phyloP scores from a whole-genome alignment of 2,113 vertebrate species.

The Callionymus lyra region DNA sequence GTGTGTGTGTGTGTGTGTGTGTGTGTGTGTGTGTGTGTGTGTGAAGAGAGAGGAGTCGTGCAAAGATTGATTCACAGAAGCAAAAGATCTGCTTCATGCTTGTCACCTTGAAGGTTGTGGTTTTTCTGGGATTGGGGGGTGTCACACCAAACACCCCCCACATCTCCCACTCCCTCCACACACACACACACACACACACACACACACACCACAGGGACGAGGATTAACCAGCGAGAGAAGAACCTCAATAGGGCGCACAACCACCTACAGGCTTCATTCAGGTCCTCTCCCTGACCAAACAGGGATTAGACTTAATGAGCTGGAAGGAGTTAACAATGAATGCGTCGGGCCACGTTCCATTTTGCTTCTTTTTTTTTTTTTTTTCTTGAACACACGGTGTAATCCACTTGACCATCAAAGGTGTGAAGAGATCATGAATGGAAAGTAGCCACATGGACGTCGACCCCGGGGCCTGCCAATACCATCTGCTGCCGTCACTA shows the following conservation, averaged over 20 bases:
- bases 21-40: slow-evolving; percentile 29
- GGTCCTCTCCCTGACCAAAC: slow-evolving; percentile 76
- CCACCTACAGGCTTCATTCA: slow-evolving; percentile 73
- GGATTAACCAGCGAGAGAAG: slow-evolving; percentile 76
- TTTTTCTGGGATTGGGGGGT: too few relatives aligned
- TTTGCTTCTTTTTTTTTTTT: slow-evolving; percentile 73
- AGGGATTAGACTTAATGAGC: slow-evolving; percentile 97
- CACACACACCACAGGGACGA: slow-evolving; percentile 57
- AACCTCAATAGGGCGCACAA: slow-evolving; percentile 75
- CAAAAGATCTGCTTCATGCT: slow-evolving; percentile 49
- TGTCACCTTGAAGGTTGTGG: slow-evolving; percentile 31
- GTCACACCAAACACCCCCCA: slow-evolving; percentile 37
- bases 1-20: slow-evolving; percentile 36
- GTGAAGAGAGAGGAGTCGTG: slow-evolving; percentile 16
- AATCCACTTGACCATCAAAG: slow-evolving; percentile 99
- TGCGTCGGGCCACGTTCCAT: slow-evolving; percentile 81
- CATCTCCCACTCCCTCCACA: slow-evolving; percentile 20
- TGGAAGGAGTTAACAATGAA: slow-evolving; percentile 98
- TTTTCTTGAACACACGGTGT: slow-evolving; percentile 81
- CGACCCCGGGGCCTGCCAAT: slow-evolving; percentile 38
- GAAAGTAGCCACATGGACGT: slow-evolving; percentile 72
- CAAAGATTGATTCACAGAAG: slow-evolving; percentile 66
- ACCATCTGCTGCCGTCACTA: slow-evolving; percentile 72
- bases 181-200: slow-evolving; percentile 37
- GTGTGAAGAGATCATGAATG: slow-evolving; percentile 91